These are phyloP conservation scores for Oxyruncus cristatus DNA, from an alignment of 2,113 vertebrate genomes.

Conservation along the genomic window DNA sequence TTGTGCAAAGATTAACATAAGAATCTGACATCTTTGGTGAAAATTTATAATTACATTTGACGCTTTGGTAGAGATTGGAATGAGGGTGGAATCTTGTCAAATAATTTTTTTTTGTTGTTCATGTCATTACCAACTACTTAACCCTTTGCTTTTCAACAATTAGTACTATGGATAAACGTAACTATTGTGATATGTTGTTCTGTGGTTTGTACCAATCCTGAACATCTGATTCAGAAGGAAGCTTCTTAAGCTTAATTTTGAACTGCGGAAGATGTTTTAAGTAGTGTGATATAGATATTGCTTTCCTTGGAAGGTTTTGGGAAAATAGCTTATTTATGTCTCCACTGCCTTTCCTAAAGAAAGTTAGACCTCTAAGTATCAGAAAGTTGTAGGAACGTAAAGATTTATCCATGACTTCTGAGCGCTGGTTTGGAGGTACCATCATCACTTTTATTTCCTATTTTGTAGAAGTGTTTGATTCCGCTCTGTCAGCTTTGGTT, in stretches of 20 bases:
- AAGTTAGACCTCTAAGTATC: neutral
- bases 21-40: constrained; percentile 66
- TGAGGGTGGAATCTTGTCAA: constrained; percentile 43
- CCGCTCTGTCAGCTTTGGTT: neutral
- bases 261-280: neutral
- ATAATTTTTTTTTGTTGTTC: constrained; percentile 30
- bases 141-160: constrained; percentile 26
- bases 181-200: neutral
- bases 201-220: neutral
- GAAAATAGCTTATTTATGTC: neutral
- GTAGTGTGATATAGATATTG: neutral
- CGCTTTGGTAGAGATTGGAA: constrained; percentile 44
- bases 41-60: constrained; percentile 73
- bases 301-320: neutral
- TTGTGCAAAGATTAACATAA: constrained; percentile 63
- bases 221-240: neutral
- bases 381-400: neutral
- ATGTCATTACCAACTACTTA: constrained; percentile 24
- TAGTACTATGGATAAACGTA: neutral
- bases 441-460: neutral
- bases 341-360: neutral
- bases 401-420: neutral
- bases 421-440: neutral
- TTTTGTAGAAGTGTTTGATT: neutral
- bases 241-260: neutral